Evolutionary conservation across 2,888 invertebrate species (phyloP).

Genomic region (Torymus auratus): DNA sequence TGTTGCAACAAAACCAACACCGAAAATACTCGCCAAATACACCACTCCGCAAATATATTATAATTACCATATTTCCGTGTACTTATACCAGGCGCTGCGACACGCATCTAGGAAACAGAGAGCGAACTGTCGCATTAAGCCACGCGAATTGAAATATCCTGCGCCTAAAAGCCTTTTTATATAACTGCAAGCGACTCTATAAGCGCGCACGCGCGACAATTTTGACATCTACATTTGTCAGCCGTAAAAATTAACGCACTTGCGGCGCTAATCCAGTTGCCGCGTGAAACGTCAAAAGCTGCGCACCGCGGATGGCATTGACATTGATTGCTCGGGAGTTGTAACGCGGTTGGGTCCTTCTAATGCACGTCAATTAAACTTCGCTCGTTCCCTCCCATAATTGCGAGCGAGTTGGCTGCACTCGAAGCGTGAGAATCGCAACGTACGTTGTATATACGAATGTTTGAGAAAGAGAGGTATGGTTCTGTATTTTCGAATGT

Average conservation of each 20-base stretch:
- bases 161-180: neutral
- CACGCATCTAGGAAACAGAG: conserved; percentile 3
- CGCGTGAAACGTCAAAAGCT: neutral
- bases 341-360: neutral
- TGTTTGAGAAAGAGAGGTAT: neutral
- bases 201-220: conserved; percentile 7
- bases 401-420: neutral
- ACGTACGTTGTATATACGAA: neutral
- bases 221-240: conserved; percentile 20
- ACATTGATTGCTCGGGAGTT: conserved; percentile 25
- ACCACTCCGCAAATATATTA: neutral
- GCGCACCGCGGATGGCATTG: conserved; percentile 8
- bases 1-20: conserved; percentile 22
- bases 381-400: conserved; percentile 4
- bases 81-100: neutral
- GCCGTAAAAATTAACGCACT: neutral
- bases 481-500: neutral
- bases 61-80: conserved; percentile 28
- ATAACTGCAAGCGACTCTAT: too few species aligned
- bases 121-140: conserved; percentile 15
- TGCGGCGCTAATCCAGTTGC: neutral
- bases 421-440: conserved; percentile 32
- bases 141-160: conserved; percentile 20
- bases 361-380: conserved; percentile 25
- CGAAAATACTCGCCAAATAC: conserved; percentile 4